Evolutionary conservation across 2,113 vertebrate species (phyloP).

Genomic region (Symphodus melops): DNA sequence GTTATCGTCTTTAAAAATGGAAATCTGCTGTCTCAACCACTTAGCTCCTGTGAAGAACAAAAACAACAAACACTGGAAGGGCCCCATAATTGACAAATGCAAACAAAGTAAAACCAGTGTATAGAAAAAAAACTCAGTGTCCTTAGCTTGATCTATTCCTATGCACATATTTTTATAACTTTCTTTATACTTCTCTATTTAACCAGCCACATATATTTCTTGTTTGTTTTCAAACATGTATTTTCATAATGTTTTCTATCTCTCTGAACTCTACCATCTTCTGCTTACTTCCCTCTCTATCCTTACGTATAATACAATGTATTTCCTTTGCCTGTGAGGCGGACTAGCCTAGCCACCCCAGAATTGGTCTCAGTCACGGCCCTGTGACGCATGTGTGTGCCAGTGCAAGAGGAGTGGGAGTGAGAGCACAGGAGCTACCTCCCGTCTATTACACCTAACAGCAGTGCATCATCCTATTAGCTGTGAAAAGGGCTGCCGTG

Average conservation of each 20-base stretch:
- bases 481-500: constrained; percentile 41
- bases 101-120: constrained; percentile 17
- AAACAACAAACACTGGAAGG: constrained; percentile 29
- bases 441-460: constrained; percentile 59
- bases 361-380: constrained; percentile 76
- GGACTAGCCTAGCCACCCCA: constrained; percentile 38
- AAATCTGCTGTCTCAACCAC: constrained; percentile 7
- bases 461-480: constrained; percentile 80
- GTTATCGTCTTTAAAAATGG: constrained; percentile 31
- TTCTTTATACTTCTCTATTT: background rate
- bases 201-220: background rate
- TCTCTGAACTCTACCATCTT: constrained; percentile 10
- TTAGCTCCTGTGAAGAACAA: constrained; percentile 18
- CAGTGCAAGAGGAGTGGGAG: constrained; percentile 19
- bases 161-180: background rate
- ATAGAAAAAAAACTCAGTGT: background rate
- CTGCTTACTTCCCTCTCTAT: constrained; percentile 11
- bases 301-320: constrained; percentile 47
- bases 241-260: constrained; percentile 12
- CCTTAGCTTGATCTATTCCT: background rate
- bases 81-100: constrained; percentile 27
- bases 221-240: background rate
- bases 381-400: constrained; percentile 1
- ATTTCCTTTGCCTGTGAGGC: constrained; percentile 48
- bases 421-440: constrained; percentile 55